A percentile compares a stretch with the other conserved stretches of the same genome.
phyloP scores from a whole-genome alignment of 2,113 vertebrate species.

The Ploceus nigricollis region DNA sequence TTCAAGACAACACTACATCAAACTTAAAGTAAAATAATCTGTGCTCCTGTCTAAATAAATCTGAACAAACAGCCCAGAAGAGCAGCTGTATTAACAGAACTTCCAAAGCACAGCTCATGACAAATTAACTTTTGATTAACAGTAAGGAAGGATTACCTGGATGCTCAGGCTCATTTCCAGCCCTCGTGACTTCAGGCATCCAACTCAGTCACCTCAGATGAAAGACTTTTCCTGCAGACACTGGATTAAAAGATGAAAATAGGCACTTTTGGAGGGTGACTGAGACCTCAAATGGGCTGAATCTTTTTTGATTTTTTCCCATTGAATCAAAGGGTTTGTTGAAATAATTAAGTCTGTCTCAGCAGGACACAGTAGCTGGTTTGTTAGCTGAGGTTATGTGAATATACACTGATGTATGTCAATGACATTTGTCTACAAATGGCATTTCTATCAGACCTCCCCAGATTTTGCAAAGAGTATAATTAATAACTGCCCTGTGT shows the following conservation, averaged over 20 bases:
- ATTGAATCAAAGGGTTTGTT: not conserved
- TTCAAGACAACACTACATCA: not conserved
- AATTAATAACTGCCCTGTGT: not conserved
- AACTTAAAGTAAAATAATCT: not conserved
- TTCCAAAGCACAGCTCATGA: not conserved
- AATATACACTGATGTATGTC: not conserved
- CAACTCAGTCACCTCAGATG: not conserved
- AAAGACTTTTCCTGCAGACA: not conserved
- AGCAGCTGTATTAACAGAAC: not conserved
- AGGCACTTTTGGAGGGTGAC: not conserved
- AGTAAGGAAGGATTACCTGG: not conserved
- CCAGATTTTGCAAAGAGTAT: not conserved
- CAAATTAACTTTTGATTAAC: not conserved
- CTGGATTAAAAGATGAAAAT: not conserved
- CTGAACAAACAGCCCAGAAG: not conserved
- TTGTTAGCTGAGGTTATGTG: not conserved
- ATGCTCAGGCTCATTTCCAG: not conserved
- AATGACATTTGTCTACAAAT: not conserved
- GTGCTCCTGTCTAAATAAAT: not conserved
- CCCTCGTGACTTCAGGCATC: not conserved
- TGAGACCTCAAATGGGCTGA: not conserved
- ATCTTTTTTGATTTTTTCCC: not conserved
- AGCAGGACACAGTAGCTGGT: not conserved
- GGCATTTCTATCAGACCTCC: not conserved
- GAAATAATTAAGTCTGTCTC: not conserved